phyloP scores from a whole-genome alignment of 2,113 vertebrate species.

The Haliaeetus leucogaster region DNA sequence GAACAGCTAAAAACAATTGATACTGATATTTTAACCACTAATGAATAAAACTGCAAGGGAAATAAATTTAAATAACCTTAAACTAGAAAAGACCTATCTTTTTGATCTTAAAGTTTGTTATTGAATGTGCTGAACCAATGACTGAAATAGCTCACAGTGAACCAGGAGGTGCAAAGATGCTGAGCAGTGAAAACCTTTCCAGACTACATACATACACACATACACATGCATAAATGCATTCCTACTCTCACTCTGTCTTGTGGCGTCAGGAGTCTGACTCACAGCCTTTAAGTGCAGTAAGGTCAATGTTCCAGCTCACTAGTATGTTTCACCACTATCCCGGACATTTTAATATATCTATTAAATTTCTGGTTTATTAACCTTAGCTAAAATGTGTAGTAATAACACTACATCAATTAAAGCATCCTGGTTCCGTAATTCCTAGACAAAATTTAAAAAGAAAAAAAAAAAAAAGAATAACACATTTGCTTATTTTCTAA shows the following conservation, averaged over 20 bases:
- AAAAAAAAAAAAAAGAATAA: background rate
- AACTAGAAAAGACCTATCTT: background rate
- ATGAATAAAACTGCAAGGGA: background rate
- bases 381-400: slow-evolving; percentile 48
- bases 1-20: background rate
- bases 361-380: slow-evolving; percentile 73
- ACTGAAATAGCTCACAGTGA: slow-evolving; percentile 9
- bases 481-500: slow-evolving; percentile 28
- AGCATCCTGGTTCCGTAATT: slow-evolving; percentile 61
- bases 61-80: background rate
- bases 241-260: background rate
- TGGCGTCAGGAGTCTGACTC: slow-evolving; percentile 68
- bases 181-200: slow-evolving; percentile 13
- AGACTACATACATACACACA: background rate
- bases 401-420: slow-evolving; percentile 49
- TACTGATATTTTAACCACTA: slow-evolving; percentile 12
- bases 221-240: background rate
- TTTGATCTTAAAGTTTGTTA: background rate
- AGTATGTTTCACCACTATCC: slow-evolving; percentile 13
- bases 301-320: slow-evolving; percentile 52
- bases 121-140: slow-evolving; percentile 22
- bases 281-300: slow-evolving; percentile 61
- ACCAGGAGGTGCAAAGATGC: slow-evolving; percentile 1
- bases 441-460: background rate
- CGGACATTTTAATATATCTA: slow-evolving; percentile 71